These are phyloP conservation scores for Resseliella maxima DNA, from an alignment of 2,888 invertebrate species.

Conservation along the genomic window DNA sequence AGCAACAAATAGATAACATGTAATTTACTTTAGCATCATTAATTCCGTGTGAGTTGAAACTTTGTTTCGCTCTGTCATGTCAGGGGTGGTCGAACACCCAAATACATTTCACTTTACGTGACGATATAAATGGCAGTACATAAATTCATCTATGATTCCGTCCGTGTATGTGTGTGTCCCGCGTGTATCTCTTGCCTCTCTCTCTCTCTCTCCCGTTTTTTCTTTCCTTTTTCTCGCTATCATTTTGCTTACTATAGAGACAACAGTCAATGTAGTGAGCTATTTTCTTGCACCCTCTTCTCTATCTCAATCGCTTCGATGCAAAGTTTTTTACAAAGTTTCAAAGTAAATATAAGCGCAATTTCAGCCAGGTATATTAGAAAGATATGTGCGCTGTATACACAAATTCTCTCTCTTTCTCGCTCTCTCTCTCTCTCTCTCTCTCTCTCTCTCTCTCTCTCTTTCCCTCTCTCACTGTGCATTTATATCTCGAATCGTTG, in stretches of 20 bases:
- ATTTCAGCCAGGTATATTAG: constrained; percentile 24
- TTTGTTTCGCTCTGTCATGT: background rate
- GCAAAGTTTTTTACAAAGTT: constrained; percentile 10
- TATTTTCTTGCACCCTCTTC: background rate
- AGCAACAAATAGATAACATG: constrained; percentile 41
- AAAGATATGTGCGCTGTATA: constrained; percentile 9
- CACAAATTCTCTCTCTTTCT: background rate
- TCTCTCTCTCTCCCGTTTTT: background rate
- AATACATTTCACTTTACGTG: background rate
- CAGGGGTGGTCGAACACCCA: no score
- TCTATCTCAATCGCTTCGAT: background rate
- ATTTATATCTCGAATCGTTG: background rate
- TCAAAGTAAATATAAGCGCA: constrained; percentile 42
- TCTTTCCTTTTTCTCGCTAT: background rate
- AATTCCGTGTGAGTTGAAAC: constrained; percentile 28
- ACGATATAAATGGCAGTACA: background rate
- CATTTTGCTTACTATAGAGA: background rate
- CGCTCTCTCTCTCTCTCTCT: no score
- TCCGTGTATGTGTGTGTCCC: background rate
- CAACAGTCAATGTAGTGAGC: no score
- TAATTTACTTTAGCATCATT: constrained; percentile 27
- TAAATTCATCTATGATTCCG: constrained; percentile 17
- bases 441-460: no score
- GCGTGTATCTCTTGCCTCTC: background rate
- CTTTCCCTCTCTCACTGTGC: no score